phyloP scores from a whole-genome alignment of 2,797 vertebrate species.

The Leptodactylus fallax region DNA sequence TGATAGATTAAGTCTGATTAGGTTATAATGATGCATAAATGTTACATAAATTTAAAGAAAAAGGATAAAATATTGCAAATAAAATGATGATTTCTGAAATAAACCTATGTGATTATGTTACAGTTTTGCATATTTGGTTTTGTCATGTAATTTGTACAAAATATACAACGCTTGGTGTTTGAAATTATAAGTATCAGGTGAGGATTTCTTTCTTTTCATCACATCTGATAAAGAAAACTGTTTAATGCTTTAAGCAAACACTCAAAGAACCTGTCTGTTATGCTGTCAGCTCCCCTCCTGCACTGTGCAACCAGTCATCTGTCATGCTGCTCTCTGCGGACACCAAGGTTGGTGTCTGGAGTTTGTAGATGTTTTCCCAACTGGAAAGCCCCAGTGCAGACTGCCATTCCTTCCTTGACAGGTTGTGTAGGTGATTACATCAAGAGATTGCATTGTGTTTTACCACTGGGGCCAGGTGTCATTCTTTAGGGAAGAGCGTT shows the following conservation, averaged over 20 bases:
- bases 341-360: slow-evolving; percentile 54
- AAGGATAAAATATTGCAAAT: background rate
- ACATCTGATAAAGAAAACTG: slow-evolving; percentile 41
- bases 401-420: slow-evolving; percentile 64
- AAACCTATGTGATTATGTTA: background rate
- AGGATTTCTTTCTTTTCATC: slow-evolving; percentile 33
- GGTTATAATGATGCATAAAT: background rate
- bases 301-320: slow-evolving; percentile 58
- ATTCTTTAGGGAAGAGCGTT: slow-evolving; percentile 64
- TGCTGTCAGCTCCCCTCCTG: slow-evolving; percentile 51
- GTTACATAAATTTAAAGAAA: background rate
- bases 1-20: too few relatives aligned
- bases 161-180: background rate
- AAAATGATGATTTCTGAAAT: background rate
- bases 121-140: background rate
- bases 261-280: slow-evolving; percentile 52
- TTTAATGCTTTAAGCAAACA: slow-evolving; percentile 59
- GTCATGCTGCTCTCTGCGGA: slow-evolving; percentile 61
- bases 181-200: background rate
- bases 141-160: background rate
- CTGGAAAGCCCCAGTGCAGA: slow-evolving; percentile 47
- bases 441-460: slow-evolving; percentile 57
- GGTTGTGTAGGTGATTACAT: slow-evolving; percentile 64
- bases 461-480: slow-evolving; percentile 63
- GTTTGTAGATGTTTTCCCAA: slow-evolving; percentile 64